Percentiles rank a stretch among this genome's conserved stretches.
Evolutionary conservation across 2,113 vertebrate species (phyloP).

Genomic region (Mesembrinibis cayennensis): DNA sequence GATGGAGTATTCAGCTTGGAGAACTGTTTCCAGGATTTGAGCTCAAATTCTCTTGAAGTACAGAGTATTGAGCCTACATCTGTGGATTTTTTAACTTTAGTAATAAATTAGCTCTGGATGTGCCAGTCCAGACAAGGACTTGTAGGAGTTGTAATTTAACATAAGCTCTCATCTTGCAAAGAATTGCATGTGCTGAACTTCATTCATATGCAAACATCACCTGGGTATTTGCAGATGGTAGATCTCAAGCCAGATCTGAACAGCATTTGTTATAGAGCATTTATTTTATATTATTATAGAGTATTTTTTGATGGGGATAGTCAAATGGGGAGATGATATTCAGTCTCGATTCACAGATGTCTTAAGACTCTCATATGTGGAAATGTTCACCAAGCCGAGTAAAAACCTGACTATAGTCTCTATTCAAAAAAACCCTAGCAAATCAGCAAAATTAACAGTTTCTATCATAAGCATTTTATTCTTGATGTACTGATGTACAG

Average conservation of each 20-base stretch:
- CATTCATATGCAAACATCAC: fast-evolving
- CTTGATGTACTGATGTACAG: not conserved
- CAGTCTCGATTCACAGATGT: not conserved
- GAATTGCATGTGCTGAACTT: not conserved
- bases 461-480: not conserved
- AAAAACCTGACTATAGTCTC: not conserved
- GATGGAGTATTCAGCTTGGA: not conserved
- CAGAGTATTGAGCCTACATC: not conserved
- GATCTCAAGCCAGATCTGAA: not conserved
- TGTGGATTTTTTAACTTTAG: not conserved
- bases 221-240: not conserved
- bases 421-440: not conserved
- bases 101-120: not conserved
- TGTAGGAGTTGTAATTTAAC: not conserved
- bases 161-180: not conserved
- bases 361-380: not conserved
- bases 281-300: no score
- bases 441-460: not conserved
- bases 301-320: not conserved
- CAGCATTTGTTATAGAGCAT: not conserved
- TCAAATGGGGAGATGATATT: not conserved
- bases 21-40: not conserved
- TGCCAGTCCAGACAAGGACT: not conserved
- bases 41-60: not conserved
- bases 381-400: not conserved